Conservation (phyloP, 2,797 vertebrate genomes). For the Perodicticus potto region DNA sequence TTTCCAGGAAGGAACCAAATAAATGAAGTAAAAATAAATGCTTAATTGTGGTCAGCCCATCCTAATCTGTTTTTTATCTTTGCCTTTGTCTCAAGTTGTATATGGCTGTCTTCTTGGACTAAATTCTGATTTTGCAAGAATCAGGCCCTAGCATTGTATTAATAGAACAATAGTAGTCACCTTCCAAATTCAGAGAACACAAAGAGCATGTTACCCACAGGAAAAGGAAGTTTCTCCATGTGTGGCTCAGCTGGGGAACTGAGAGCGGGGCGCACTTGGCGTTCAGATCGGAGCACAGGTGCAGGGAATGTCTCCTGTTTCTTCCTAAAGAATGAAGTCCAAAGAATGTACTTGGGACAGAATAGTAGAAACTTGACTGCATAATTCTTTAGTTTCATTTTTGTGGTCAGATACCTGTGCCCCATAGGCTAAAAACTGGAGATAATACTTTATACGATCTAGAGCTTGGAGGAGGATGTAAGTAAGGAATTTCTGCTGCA, state of each 20-base stretch:
- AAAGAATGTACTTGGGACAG: not conserved
- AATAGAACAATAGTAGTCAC: not conserved
- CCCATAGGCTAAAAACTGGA: not conserved
- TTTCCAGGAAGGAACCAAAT: not conserved
- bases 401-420: not conserved
- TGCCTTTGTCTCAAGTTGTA: not conserved
- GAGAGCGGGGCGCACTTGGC: not conserved
- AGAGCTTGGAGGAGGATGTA: not conserved
- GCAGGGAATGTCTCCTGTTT: not conserved
- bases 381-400: not conserved
- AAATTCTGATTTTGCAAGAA: slow-evolving; percentile 4
- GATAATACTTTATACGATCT: not conserved
- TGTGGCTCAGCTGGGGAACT: not conserved
- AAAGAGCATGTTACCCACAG: not conserved
- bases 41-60: not conserved
- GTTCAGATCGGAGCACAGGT: not conserved
- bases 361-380: not conserved
- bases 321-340: not conserved
- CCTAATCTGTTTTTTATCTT: not conserved
- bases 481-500: not conserved
- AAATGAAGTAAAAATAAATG: not conserved
- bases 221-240: not conserved
- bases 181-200: not conserved
- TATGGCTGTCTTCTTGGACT: not conserved
- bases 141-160: not conserved